Evolutionary conservation across 1,140 invertebrate genomes (phyloP), one percentile per base, ranked within the genome.

Genomic region (Ericerus pela): DNA sequence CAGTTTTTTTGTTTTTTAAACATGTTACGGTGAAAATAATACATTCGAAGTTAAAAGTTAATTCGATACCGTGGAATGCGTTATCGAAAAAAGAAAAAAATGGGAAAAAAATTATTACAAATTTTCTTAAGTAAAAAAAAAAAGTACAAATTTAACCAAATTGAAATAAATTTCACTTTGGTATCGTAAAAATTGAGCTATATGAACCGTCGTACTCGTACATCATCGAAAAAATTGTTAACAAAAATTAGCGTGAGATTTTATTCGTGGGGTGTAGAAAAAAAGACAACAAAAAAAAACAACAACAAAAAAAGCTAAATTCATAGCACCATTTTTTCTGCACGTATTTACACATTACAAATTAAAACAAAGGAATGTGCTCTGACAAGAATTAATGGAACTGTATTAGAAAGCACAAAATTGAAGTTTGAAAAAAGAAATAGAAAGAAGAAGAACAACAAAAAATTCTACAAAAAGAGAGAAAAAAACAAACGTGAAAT

Each of bases 281-380:
- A 33, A 8, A 33, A 33, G n/a, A 18, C 5, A 5, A 8, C 41
- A 16, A 47, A 47, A 47, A 5, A 5, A 47, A 47, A 47, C 3
- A 47, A 20, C 10, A 5, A 47, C 41, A 24, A 4, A 47, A 22
- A 47, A 47, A 47, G 2, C 26, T 47, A 22, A 24, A 47, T 24
- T 5, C 16, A 47, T 24, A 10, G 4, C 20, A 47, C 41, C 10
- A 8, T 22, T 8, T 47, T 14, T 16, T 14, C 26, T 16, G 16
- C 26, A 20, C 16, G 20, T 47, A 47, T 16, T 41, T 47, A 16
- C 12, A 47, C 3, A 5, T 5, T 24, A 24, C 10, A 24, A 24
- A 22, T 22, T 22, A 47, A 47, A 47, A 47, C 41, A 16, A 24
- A 47, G 41, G 41, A 47, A 47, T 47, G 41, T 47, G 41, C 41